A percentile compares a stretch with the other conserved stretches of the same genome.
These are phyloP conservation scores for Pipistrellus kuhlii DNA, from an alignment of 2,797 vertebrate genomes.

Conservation along the genomic window DNA sequence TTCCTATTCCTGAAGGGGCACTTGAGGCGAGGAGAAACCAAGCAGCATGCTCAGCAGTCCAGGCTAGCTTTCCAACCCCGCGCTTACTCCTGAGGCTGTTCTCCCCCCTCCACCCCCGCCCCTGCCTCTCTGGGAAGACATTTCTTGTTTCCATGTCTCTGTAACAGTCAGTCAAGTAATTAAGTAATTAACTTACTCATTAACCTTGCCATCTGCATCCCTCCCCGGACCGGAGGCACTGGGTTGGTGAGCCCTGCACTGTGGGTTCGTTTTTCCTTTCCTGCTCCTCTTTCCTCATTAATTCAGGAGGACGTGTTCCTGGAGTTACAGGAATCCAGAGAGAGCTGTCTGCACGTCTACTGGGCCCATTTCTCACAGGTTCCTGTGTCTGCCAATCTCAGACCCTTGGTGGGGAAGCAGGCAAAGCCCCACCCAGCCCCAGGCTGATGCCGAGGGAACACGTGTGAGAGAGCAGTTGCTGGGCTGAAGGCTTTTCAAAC, in stretches of 20 bases:
- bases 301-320: not conserved
- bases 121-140: not conserved
- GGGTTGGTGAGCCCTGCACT: not conserved
- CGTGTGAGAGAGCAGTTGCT: not conserved
- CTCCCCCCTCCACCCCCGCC: not conserved
- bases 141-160: not conserved
- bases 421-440: not conserved
- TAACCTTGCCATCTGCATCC: not conserved
- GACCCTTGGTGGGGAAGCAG: not conserved
- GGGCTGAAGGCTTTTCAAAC: not conserved
- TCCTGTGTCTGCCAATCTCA: not conserved
- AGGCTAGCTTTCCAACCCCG: not conserved
- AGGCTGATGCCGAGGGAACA: not conserved
- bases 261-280: not conserved
- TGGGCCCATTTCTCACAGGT: not conserved
- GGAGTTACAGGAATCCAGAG: not conserved
- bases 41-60: not conserved
- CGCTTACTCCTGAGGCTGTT: not conserved
- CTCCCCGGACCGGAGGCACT: not conserved
- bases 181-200: not conserved
- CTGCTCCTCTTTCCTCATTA: not conserved
- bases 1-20: not conserved
- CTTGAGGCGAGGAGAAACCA: not conserved
- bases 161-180: not conserved
- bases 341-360: not conserved